A percentile compares a stretch with the other conserved stretches of the same genome.
Conservation (phyloP, 2,797 vertebrate genomes). For the Hafferia zeledoni region DNA sequence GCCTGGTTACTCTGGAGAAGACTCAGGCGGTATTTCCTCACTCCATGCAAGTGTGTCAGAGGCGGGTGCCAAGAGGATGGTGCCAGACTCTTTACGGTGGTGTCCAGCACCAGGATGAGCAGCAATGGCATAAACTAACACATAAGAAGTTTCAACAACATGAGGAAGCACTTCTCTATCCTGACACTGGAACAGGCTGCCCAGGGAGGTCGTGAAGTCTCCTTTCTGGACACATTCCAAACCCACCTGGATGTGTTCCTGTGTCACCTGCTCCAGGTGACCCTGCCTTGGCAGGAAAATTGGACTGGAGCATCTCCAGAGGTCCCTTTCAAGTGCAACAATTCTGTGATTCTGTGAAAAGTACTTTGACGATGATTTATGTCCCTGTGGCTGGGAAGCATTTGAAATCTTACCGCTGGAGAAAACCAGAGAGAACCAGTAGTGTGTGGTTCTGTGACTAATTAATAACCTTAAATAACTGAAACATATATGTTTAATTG, state of each 20-base stretch:
- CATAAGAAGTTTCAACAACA: not conserved
- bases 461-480: not conserved
- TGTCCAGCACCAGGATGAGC: no score
- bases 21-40: not conserved
- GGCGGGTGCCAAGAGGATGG: no score
- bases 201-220: fast-evolving
- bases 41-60: fast-evolving
- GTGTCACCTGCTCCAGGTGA: not conserved
- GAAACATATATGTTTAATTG: not conserved
- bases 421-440: not conserved
- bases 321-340: not conserved
- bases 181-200: not conserved
- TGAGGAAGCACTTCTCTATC: not conserved
- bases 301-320: not conserved
- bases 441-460: not conserved
- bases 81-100: no score
- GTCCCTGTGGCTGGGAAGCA: fast-evolving
- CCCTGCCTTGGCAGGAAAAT: not conserved
- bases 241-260: not conserved
- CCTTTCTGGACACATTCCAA: not conserved
- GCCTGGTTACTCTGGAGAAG: not conserved
- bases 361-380: fast-evolving
- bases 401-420: not conserved
- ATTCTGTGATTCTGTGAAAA: not conserved
- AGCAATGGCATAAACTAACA: not conserved